phyloP scores from a whole-genome alignment of 1,140 invertebrate genomes.

The Dreissena rostriformis region DNA sequence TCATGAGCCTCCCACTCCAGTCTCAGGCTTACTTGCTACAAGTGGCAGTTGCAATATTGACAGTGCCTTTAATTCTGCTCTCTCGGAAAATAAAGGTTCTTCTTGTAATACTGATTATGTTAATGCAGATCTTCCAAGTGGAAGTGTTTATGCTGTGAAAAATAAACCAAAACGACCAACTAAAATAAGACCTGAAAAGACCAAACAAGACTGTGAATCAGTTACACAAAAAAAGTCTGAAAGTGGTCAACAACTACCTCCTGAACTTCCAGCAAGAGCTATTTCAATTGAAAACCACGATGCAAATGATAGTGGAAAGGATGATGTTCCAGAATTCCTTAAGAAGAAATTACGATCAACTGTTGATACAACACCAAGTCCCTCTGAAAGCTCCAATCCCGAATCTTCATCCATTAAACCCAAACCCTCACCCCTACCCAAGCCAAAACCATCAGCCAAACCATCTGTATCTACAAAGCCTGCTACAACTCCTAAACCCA shows the following conservation, averaged over 20 bases:
- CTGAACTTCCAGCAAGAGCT: background rate
- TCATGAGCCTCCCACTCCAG: too few species aligned
- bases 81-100: too few species aligned
- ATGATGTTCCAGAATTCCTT: slow-evolving; percentile 32
- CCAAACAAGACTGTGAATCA: background rate
- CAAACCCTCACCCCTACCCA: slow-evolving; percentile 48
- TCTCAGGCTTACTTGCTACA: too few species aligned
- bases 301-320: background rate
- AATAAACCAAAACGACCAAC: slow-evolving; percentile 52
- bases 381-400: background rate
- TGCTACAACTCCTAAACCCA: background rate
- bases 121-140: background rate
- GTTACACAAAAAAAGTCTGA: background rate
- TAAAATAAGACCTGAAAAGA: slow-evolving; percentile 42
- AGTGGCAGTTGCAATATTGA: too few species aligned
- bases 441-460: slow-evolving; percentile 28
- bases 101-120: too few species aligned
- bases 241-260: background rate
- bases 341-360: slow-evolving; percentile 38
- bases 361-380: background rate
- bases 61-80: too few species aligned
- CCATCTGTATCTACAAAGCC: slow-evolving; percentile 22
- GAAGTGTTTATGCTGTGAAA: slow-evolving; percentile 47
- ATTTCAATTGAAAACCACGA: background rate
- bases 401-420: slow-evolving; percentile 45